Conservation (phyloP, 2,888 invertebrate genomes). For the Schizotus pectinicornis region DNA sequence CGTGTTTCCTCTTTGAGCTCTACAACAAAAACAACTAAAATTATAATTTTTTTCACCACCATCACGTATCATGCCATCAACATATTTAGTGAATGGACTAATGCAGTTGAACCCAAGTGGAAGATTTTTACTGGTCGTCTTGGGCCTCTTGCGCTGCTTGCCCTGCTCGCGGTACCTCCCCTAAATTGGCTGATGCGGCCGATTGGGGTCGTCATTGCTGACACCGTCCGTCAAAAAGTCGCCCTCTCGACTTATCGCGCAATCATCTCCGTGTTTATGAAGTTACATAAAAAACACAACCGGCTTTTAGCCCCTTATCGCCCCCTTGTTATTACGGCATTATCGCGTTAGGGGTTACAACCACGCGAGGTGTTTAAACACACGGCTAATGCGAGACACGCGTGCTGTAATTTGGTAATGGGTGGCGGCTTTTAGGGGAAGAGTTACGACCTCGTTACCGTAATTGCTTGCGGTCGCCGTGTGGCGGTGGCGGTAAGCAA, state of each 20-base stretch:
- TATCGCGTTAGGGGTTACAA: slow-evolving; percentile 34
- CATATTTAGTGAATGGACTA: slow-evolving; percentile 13
- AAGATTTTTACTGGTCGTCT: too few relatives aligned
- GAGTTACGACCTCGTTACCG: slow-evolving; percentile 45
- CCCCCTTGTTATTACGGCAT: slow-evolving; percentile 38
- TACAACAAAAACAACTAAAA: background rate
- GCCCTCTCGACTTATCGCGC: background rate
- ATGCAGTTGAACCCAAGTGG: slow-evolving; percentile 2
- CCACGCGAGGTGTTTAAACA: slow-evolving; percentile 44
- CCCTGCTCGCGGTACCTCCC: too few relatives aligned
- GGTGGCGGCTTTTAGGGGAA: slow-evolving; percentile 40
- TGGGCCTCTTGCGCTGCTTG: too few relatives aligned
- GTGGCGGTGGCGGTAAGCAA: too few relatives aligned
- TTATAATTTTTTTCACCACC: slow-evolving; percentile 4
- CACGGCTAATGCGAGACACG: slow-evolving; percentile 39
- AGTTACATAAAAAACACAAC: slow-evolving; percentile 40
- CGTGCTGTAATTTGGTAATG: slow-evolving; percentile 47
- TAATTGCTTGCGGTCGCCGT: slow-evolving; percentile 41
- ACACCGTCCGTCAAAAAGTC: background rate
- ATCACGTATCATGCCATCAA: slow-evolving; percentile 13
- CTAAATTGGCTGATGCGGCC: background rate
- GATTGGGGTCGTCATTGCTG: slow-evolving; percentile 5
- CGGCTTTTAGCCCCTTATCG: slow-evolving; percentile 41
- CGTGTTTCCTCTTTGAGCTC: background rate
- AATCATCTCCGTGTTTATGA: slow-evolving; percentile 38